Base-by-base conservation (phyloP, 37 sponge, comb jelly and placozoan genomes). In the Spongilla lacustris region DNA sequence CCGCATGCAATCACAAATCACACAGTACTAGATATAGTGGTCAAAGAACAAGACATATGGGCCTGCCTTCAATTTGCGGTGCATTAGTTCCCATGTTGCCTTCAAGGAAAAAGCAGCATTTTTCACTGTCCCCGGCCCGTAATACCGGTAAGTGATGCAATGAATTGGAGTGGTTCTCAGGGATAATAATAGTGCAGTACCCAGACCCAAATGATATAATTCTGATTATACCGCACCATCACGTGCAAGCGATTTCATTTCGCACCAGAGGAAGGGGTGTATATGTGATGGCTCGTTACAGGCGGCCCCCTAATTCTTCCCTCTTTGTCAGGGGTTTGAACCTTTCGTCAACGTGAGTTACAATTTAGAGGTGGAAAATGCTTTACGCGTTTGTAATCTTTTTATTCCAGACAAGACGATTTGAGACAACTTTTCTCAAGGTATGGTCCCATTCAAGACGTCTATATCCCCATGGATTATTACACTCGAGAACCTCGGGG, bases 391-490 rank as follows among this genome's bases (percentile, higher is more conserved):
- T 2, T 69, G 6, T 24, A 49, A 9, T 66, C 35, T n/a, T 25
- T 23, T 67, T 32, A 21, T 28, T 28, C 6, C 76, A 95, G 93
- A 32, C 66, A 87, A 34, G 99, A 99, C 23, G 99, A 99, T 41
- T 69, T 99, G 80, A 89, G 94, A 31, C 88, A 93, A 36, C 50
- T 97, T 74, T 99, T 99, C 66, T 67, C 83, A 34, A 92, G 88
- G 26, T 99, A 99, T 86, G 99, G 99, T 50, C 81, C 87, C 29
- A 80, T 99, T 29, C 68, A 87, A 33, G 99, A 99, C 76, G 97
- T 99, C 29, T 99, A 99, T 94, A 78, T 99, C 0, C 99, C 99
- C 17, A 34, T 97, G 88, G 99, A 99, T 83, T 95, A 97, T 90
- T 91, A 95, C 88, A 99, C 96, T 6, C 76, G 89, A 32, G 96